A percentile compares a stretch with the other conserved stretches of the same genome.
Evolutionary conservation across 2,113 vertebrate species (phyloP).

Genomic region (Telmatochromis sp.): DNA sequence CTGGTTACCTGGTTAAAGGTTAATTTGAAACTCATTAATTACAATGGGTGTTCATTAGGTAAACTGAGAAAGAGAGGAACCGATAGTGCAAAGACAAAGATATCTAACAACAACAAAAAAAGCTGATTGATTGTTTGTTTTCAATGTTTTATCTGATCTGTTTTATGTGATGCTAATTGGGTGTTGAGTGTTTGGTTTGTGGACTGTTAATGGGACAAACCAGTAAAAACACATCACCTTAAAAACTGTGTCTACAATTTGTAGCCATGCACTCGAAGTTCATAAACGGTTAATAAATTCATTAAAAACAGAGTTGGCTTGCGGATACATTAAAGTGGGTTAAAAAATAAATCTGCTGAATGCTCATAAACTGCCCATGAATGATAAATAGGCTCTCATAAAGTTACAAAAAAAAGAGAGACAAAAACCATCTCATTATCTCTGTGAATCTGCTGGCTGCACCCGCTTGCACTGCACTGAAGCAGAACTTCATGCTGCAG

Average conservation of each 20-base stretch:
- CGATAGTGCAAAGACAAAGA: background rate
- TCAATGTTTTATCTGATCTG: background rate
- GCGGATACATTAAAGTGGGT: background rate
- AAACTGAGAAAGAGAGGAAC: background rate
- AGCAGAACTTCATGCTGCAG: constrained; percentile 7
- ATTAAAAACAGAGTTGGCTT: background rate
- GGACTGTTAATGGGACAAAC: background rate
- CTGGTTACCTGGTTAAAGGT: background rate
- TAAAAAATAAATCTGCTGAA: background rate
- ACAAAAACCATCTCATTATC: background rate
- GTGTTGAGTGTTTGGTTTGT: background rate
- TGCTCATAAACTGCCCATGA: background rate
- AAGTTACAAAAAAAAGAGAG: too few species aligned
- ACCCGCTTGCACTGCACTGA: background rate
- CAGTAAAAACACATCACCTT: background rate
- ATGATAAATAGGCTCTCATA: background rate
- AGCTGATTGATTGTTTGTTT: background rate
- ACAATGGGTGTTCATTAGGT: background rate
- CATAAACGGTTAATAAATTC: background rate
- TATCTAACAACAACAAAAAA: background rate
- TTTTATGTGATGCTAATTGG: background rate
- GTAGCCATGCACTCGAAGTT: background rate
- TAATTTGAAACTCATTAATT: background rate
- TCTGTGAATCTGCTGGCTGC: background rate
- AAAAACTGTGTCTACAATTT: background rate